Conservation (phyloP, 2,113 vertebrate genomes). For the Anguilla rostrata region DNA sequence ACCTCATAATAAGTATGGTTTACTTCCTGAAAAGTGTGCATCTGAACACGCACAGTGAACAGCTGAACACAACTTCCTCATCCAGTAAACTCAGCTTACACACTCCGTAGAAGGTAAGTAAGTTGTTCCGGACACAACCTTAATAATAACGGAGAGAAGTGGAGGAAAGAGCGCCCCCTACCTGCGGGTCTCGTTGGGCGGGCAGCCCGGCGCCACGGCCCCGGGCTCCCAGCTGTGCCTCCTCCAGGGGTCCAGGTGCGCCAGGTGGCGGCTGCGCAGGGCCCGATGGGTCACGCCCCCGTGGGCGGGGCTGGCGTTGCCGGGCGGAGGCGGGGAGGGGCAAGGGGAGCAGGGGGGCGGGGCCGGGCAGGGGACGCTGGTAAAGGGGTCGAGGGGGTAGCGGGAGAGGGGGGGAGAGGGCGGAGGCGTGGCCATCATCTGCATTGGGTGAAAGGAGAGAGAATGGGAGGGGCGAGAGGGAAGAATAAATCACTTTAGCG, state of each 20-base stretch:
- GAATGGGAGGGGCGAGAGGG: neutral
- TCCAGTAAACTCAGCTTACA: too few species aligned
- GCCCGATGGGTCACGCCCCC: conserved; percentile 38
- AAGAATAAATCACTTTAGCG: neutral
- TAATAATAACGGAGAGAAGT: too few species aligned
- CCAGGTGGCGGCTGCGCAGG: conserved; percentile 33
- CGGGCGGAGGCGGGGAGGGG: neutral
- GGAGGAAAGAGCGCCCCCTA: conserved; percentile 3
- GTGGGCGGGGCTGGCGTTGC: conserved; percentile 30
- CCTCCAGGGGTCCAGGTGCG: conserved; percentile 62
- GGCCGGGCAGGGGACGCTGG: conserved; percentile 15
- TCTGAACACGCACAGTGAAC: too few species aligned
- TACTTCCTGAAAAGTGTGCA: too few species aligned
- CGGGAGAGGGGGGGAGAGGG: neutral
- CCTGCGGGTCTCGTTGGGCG: conserved; percentile 50
- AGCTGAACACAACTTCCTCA: too few species aligned
- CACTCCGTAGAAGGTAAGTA: too few species aligned
- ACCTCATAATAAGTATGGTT: too few species aligned
- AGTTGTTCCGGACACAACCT: too few species aligned
- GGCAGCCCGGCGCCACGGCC: conserved; percentile 46
- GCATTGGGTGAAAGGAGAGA: neutral
- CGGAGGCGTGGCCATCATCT: conserved; percentile 41
- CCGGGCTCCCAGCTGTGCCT: conserved; percentile 81
- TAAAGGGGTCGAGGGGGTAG: neutral
- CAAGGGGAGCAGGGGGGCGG: neutral